Conservation (phyloP, 2,113 vertebrate genomes). For the Heterotilapia buettikoferi region DNA sequence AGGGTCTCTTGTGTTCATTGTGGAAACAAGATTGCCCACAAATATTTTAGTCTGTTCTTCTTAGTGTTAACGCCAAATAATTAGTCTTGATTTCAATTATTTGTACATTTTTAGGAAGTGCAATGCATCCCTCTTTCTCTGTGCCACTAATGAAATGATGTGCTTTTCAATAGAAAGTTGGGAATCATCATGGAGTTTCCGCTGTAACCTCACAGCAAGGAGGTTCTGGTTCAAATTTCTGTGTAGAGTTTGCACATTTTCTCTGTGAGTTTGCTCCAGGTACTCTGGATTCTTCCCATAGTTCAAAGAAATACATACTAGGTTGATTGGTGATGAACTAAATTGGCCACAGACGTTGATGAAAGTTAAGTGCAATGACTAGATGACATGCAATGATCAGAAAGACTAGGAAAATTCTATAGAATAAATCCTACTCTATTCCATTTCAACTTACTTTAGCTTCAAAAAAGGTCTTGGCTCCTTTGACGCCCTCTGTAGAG, state of each 20-base stretch:
- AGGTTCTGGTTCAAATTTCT: background rate
- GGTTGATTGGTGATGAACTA: background rate
- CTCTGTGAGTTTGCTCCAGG: background rate
- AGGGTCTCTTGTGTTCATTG: background rate
- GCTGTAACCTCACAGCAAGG: background rate
- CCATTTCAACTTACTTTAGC: conserved; percentile 81
- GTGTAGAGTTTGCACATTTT: background rate
- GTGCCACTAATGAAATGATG: background rate
- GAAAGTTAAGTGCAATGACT: background rate
- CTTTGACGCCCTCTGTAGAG: conserved; percentile 90
- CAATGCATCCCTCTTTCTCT: background rate
- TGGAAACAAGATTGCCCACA: background rate
- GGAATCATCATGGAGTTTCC: background rate
- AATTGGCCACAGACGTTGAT: background rate
- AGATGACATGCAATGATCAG: background rate
- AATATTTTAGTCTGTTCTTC: background rate
- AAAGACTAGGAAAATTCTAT: background rate
- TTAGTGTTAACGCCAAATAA: background rate
- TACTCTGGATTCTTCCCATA: background rate
- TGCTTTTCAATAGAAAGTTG: background rate
- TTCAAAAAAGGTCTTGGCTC: conserved; percentile 93
- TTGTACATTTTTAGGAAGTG: background rate
- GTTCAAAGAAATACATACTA: background rate
- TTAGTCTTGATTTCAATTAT: background rate
- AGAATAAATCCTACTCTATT: background rate